Evolutionary conservation across 2,113 vertebrate species (phyloP), one percentile per base, ranked within the genome.

Genomic region (Sclerurus mexicanus): DNA sequence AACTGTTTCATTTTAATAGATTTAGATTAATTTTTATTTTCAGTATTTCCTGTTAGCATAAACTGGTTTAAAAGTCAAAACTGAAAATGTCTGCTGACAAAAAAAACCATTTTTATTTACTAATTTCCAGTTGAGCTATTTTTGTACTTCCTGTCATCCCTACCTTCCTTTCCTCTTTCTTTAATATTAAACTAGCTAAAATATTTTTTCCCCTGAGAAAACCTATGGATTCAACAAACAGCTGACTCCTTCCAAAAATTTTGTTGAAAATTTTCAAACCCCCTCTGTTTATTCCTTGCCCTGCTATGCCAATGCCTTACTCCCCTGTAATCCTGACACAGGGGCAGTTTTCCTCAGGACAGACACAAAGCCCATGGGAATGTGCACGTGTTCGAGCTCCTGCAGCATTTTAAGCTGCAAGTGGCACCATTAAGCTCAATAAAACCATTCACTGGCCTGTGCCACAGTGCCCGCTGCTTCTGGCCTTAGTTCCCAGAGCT

Each of bases 331-430:
- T 53, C n/a, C 37, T 4, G 52, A 71, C 47, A 56, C 10, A 46
- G 76, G 67, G 42, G 7, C 72, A 62, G 23, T 17, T 90, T 91
- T 90, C 58, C 56, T 59, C 85, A 52, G 47, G n/a, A 12, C 1
- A 44, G 56, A 53, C 39, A 46, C 69, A 67, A 78, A 94, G 31
- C 73, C 87, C 76, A 56, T 75, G 88, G 80, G 86, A 90, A 83
- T 6, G 9, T 63, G 64, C 88, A 90, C 22, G 10, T 87, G 83
- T 68, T 78, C 0, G 2, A 60, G n/a, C 18, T 67, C 59, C 81
- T 89, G 79, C 56, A 85, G 85, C 42, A 16, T 89, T 92, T 90
- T 63, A 74, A 86, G 63, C 79, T 64, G 63, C 52, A 82, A 95
- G 87, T 77, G 90, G 71, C 87, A 80, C 63, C 71, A 52, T 74